phyloP scores from a whole-genome alignment of 1,140 invertebrate species.

The Calliphora vicina region DNA sequence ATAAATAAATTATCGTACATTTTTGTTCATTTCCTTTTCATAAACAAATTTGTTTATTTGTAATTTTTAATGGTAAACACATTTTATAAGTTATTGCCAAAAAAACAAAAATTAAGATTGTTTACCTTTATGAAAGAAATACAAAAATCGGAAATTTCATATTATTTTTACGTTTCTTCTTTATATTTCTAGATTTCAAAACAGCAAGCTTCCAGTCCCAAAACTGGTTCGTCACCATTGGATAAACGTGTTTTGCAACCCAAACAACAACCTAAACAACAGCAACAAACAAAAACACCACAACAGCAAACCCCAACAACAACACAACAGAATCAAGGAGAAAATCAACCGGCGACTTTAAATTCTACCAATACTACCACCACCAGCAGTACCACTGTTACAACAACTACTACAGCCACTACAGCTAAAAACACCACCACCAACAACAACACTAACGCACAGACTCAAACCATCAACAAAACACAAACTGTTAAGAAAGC shows the following conservation, averaged over 20 bases:
- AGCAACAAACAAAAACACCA: slow-evolving; percentile 3
- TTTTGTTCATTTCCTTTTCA: too few relatives aligned
- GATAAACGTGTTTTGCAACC: slow-evolving; percentile 65
- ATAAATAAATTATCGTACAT: too few relatives aligned
- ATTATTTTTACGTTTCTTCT: slow-evolving; percentile 9
- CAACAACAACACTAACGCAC: slow-evolving; percentile 37
- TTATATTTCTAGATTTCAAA: slow-evolving; percentile 58
- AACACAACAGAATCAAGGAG: slow-evolving; percentile 19
- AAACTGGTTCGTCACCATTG: slow-evolving; percentile 56
- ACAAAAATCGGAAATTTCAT: too few relatives aligned
- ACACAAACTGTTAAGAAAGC: slow-evolving; percentile 38
- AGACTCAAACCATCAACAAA: not conserved
- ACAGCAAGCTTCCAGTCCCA: slow-evolving; percentile 52
- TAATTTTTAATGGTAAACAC: not conserved
- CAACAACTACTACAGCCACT: not conserved
- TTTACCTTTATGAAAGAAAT: too few relatives aligned
- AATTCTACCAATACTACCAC: slow-evolving; percentile 16
- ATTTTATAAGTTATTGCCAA: not conserved
- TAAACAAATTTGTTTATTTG: too few relatives aligned
- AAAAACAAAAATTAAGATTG: too few relatives aligned
- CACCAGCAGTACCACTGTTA: too few relatives aligned
- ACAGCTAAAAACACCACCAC: not conserved
- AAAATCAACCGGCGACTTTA: slow-evolving; percentile 18
- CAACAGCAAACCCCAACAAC: not conserved
- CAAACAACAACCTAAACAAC: slow-evolving; percentile 57